Percentiles rank a stretch among this genome's conserved stretches.
Conservation (phyloP, 1,140 invertebrate species). For the Drosophila subpulchrella region DNA sequence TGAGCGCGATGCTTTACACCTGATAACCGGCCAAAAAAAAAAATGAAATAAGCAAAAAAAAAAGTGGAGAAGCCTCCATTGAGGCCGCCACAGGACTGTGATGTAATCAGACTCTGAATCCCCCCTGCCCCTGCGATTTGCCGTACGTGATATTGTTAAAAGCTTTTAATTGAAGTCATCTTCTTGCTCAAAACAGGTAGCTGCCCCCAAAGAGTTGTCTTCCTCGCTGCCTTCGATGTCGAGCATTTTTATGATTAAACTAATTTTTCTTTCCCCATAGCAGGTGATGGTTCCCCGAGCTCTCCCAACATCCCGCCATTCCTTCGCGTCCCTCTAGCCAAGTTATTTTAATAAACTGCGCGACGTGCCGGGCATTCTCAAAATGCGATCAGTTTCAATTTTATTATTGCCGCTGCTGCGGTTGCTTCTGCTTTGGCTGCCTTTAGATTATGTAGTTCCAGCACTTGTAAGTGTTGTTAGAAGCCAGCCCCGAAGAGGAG, state of each 20-base stretch:
- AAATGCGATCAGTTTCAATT: slow-evolving; percentile 82
- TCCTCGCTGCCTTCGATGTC: slow-evolving; percentile 52
- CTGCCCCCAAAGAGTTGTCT: slow-evolving; percentile 58
- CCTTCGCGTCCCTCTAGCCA: slow-evolving; percentile 49
- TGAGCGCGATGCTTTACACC: slow-evolving; percentile 76
- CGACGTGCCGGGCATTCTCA: slow-evolving; percentile 76
- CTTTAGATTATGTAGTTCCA: slow-evolving; percentile 75
- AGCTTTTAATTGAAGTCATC: slow-evolving; percentile 84
- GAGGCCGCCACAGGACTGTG: slow-evolving; percentile 64
- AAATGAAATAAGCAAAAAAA: slow-evolving; percentile 12
- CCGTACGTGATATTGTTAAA: slow-evolving; percentile 84
- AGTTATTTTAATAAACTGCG: slow-evolving; percentile 84
- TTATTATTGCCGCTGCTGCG: slow-evolving; percentile 62
- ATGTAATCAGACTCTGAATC: slow-evolving; percentile 64
- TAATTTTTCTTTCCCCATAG: slow-evolving; percentile 82
- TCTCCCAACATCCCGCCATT: slow-evolving; percentile 14
- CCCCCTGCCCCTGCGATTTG: slow-evolving; percentile 52
- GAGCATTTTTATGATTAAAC: slow-evolving; percentile 84
- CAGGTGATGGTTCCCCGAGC: slow-evolving; percentile 68
- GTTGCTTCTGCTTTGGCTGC: slow-evolving; percentile 31
- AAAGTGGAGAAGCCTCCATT: slow-evolving; percentile 40
- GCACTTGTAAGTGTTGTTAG: slow-evolving; percentile 81
- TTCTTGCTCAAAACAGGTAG: slow-evolving; percentile 83
- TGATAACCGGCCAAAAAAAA: slow-evolving; percentile 64
- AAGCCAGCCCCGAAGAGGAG: slow-evolving; percentile 63